Evolutionary conservation across 2,888 invertebrate genomes (phyloP).

Genomic region (Antheraea assamensis): DNA sequence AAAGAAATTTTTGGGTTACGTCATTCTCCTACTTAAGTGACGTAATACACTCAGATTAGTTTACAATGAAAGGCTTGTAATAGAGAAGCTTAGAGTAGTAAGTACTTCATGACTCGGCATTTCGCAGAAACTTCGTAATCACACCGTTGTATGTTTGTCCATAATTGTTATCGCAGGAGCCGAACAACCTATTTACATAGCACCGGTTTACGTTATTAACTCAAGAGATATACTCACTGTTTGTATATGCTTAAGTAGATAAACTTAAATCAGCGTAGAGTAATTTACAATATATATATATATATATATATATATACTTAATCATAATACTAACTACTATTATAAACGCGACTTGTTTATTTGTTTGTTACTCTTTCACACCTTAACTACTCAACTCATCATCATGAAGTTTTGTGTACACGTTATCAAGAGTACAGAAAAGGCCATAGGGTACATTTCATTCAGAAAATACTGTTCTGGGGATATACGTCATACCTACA

Average conservation of each 20-base stretch:
- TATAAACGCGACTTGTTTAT: no score
- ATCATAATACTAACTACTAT: no score
- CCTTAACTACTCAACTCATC: no score
- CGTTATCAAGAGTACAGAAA: no score
- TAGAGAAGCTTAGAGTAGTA: not conserved
- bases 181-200: slow-evolving; percentile 5
- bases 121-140: slow-evolving; percentile 7
- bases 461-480: no score
- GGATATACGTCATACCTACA: no score
- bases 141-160: not conserved
- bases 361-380: no score
- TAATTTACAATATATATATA: not conserved
- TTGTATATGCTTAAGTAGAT: not conserved
- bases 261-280: not conserved
- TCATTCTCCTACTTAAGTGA: not conserved
- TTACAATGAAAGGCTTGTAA: not conserved
- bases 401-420: no score
- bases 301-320: no score
- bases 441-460: no score
- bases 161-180: slow-evolving; percentile 2
- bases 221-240: not conserved
- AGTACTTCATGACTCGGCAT: not conserved
- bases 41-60: not conserved
- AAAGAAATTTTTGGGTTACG: not conserved
- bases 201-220: slow-evolving; percentile 1